Conservation (phyloP, 2,888 invertebrate genomes). For the Cacoxenus indagator region DNA sequence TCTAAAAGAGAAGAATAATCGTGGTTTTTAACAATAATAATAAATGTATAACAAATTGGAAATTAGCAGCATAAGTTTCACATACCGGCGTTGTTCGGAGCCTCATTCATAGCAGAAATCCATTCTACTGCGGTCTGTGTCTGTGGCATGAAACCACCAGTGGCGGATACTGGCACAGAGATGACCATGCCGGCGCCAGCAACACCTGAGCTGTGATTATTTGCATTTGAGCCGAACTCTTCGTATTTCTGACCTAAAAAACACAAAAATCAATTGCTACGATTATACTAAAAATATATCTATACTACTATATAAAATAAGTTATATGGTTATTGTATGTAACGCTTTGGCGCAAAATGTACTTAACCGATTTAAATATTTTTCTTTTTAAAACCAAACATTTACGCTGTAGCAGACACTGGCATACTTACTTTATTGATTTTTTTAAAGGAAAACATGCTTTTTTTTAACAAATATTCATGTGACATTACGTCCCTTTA, state of each 20-base stretch:
- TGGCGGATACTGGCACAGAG: slow-evolving; percentile 32
- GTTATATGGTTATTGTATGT: too few relatives aligned
- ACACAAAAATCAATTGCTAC: too few relatives aligned
- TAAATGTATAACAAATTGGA: neutral
- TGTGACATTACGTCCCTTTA: too few relatives aligned
- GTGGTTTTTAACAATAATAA: neutral
- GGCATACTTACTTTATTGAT: too few relatives aligned
- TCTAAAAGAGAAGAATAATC: slow-evolving; percentile 55
- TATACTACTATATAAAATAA: too few relatives aligned
- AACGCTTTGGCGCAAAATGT: too few relatives aligned
- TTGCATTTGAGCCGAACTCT: slow-evolving; percentile 45
- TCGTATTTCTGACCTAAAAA: slow-evolving; percentile 56
- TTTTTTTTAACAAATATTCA: too few relatives aligned
- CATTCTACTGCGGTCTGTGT: slow-evolving; percentile 62
- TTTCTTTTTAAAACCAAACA: too few relatives aligned
- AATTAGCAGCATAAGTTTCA: neutral
- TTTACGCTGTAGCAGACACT: too few relatives aligned
- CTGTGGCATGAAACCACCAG: slow-evolving; percentile 51
- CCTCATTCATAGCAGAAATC: slow-evolving; percentile 63
- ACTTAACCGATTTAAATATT: too few relatives aligned
- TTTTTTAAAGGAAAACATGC: too few relatives aligned
- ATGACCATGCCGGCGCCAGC: slow-evolving; percentile 5
- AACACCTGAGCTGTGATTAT: slow-evolving; percentile 27
- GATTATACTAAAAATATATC: too few relatives aligned
- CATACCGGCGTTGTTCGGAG: slow-evolving; percentile 58